Evolutionary conservation across 2,113 vertebrate genomes (phyloP).

Genomic region (Propithecus coquereli): DNA sequence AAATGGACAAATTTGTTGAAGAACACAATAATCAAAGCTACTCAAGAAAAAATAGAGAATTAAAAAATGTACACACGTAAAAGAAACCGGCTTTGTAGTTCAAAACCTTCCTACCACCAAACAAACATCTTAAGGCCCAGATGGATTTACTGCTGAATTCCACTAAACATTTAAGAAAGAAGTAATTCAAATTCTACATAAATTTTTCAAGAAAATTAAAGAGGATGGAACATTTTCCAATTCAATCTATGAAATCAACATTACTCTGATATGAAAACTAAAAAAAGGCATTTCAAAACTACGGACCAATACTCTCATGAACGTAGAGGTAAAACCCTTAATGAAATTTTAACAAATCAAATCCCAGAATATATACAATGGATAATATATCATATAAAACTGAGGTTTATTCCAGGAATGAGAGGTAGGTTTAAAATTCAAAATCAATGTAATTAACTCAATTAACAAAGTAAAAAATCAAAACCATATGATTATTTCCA

Average conservation of each 20-base stretch:
- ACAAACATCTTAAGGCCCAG: background rate
- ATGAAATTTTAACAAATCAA: background rate
- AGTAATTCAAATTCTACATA: background rate
- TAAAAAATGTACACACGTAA: background rate
- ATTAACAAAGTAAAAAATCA: background rate
- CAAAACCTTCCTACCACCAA: background rate
- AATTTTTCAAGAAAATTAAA: background rate
- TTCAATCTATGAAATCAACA: background rate
- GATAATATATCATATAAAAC: background rate
- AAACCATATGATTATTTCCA: background rate
- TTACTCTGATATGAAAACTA: background rate
- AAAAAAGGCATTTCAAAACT: background rate
- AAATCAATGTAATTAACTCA: background rate
- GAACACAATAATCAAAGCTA: background rate
- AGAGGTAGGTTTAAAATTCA: background rate
- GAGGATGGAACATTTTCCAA: background rate
- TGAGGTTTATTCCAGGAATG: background rate
- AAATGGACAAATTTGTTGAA: background rate
- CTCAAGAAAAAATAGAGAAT: background rate
- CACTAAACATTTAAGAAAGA: background rate
- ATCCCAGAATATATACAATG: background rate
- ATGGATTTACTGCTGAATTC: background rate
- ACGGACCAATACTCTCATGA: background rate
- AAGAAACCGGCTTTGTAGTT: background rate
- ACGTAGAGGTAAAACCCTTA: background rate